A percentile compares a stretch with the other conserved stretches of the same genome.
Evolutionary conservation across 2,113 vertebrate genomes (phyloP).

Genomic region (Pelodiscus sinensis): DNA sequence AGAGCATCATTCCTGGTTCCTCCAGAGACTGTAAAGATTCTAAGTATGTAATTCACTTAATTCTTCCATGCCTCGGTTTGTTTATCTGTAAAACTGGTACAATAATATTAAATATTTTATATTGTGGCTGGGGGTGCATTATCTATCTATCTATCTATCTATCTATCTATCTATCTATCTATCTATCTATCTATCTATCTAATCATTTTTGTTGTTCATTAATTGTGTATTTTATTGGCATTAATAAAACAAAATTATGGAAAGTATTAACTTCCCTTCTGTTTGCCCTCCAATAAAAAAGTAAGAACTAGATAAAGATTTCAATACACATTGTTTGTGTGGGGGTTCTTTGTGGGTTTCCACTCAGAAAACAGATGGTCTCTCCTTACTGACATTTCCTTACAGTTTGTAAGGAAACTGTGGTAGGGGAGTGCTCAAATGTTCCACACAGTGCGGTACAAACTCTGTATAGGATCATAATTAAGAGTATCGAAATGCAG

Average conservation of each 20-base stretch:
- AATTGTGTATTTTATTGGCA: background rate
- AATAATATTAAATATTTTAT: background rate
- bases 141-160: background rate
- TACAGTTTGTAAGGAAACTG: constrained; percentile 70
- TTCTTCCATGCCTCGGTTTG: constrained; percentile 2
- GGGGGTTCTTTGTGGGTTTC: constrained; percentile 54
- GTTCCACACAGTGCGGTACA: constrained; percentile 43
- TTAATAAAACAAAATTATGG: background rate
- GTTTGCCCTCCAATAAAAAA: background rate
- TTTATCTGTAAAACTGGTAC: constrained; percentile 31
- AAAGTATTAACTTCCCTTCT: background rate
- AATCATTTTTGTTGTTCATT: background rate
- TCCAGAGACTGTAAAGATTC: background rate
- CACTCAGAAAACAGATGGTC: constrained; percentile 73
- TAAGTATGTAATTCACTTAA: background rate
- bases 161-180: too few relatives aligned
- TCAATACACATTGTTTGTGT: constrained; percentile 36
- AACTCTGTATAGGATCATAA: constrained; percentile 57
- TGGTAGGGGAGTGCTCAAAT: constrained; percentile 31
- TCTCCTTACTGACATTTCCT: constrained; percentile 70
- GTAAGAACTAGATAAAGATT: constrained; percentile 30
- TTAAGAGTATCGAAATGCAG: constrained; percentile 63
- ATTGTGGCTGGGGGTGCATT: background rate
- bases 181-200: background rate
- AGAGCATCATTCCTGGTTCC: background rate